Base-by-base conservation (phyloP, 2,113 vertebrate genomes). In the Leucopternis melanops region DNA sequence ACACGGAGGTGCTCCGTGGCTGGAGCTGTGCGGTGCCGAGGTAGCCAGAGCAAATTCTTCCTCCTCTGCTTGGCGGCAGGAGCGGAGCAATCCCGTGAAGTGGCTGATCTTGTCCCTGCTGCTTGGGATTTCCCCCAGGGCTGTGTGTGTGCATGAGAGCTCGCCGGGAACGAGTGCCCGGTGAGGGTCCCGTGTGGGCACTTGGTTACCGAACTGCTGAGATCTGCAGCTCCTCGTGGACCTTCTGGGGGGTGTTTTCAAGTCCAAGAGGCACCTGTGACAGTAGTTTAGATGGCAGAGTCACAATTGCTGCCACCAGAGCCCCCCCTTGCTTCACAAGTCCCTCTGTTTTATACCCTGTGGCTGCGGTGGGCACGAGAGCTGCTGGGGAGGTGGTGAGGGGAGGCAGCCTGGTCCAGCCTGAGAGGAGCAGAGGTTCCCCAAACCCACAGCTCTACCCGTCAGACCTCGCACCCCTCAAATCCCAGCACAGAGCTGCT, bases 381-480 rank as follows among this genome's bases (percentile, higher is more conserved):
- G 42, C 31, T 36, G 65, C 22, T n/a, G 55, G 62, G 31, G 52
- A 36, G 50, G 42, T 1, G n/a, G 32, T 9, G 59, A 19, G 5
- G 10, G 69, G 63, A 38, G 40, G 32, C 52, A 74, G 21, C 32
- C 11, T 16, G 49, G 7, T 19, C 8, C 50, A 29, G 36, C 38
- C n/a, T 0, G 2, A 27, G 49, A 40, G 16, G 34, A 27, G 25
- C 36, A 44, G 74, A 61, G 18, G 6, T 44, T 72, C 65, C 31
- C 36, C 65, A 67, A 8, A 9, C 5, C 21, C 32, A 7, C 21
- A 1, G 27, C 44, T 61, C 44, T 36, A 44, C 47, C 52, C 1
- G 0, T 10, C 3, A 47, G 57, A 71, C 45, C 69, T 34, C 1
- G 0, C 22, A 13, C 44, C 50, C 79, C 49, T 40, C 57, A 16